Conservation (phyloP, 2,113 vertebrate species). For the Equus quagga region DNA sequence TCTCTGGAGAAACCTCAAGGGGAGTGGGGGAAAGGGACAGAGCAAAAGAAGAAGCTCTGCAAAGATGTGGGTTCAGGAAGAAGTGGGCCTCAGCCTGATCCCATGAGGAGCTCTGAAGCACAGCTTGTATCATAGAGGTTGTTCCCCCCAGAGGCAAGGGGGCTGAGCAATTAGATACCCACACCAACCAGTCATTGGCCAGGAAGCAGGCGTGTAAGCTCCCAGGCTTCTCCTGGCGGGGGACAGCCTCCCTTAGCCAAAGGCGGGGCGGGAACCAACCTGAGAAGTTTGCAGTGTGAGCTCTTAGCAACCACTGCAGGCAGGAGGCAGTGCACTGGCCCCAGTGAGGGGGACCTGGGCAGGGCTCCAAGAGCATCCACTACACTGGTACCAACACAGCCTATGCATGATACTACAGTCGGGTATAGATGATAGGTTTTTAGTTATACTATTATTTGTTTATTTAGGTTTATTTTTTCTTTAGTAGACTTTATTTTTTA, state of each 20-base stretch:
- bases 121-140: accelerated
- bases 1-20: not conserved
- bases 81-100: not conserved
- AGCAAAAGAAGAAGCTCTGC: not conserved
- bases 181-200: too few species aligned
- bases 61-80: not conserved
- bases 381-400: not conserved
- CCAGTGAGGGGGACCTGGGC: not conserved
- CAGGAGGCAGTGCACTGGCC: accelerated
- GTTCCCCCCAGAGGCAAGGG: not conserved
- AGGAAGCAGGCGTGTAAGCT: not conserved
- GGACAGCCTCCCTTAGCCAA: not conserved
- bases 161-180: not conserved
- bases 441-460: not conserved
- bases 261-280: not conserved
- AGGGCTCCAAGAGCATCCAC: not conserved
- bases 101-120: not conserved
- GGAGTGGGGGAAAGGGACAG: accelerated
- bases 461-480: not conserved
- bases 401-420: not conserved
- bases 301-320: not conserved
- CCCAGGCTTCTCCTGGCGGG: not conserved
- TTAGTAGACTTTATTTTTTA: not conserved
- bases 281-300: not conserved
- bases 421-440: not conserved